These are phyloP conservation scores for Muscidifurax raptorellus DNA, from an alignment of 1,140 invertebrate species.

Conservation along the genomic window DNA sequence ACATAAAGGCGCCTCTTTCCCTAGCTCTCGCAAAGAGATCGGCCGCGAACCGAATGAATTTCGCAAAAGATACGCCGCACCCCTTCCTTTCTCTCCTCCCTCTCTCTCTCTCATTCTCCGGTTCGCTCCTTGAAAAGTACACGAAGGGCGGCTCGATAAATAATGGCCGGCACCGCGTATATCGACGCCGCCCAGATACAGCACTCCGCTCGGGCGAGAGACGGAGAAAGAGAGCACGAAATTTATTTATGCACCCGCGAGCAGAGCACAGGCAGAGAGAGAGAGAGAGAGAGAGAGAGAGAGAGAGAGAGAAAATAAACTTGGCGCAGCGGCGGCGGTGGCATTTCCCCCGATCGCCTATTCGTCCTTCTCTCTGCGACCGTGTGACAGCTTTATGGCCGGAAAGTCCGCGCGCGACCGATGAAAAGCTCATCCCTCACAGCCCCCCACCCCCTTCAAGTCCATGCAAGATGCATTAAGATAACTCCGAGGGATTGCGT, in stretches of 20 bases:
- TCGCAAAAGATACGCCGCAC: slow-evolving; percentile 46
- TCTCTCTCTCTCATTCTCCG: slow-evolving; percentile 10
- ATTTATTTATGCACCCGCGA: slow-evolving; percentile 49
- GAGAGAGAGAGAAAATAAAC: slow-evolving; percentile 44
- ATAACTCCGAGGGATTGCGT: slow-evolving; percentile 43
- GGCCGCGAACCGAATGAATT: slow-evolving; percentile 49
- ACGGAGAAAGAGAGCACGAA: slow-evolving; percentile 18
- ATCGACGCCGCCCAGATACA: slow-evolving; percentile 35
- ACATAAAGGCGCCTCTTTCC: slow-evolving; percentile 21
- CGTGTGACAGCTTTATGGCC: slow-evolving; percentile 51
- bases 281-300: slow-evolving; percentile 2
- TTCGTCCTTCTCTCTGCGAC: slow-evolving; percentile 38
- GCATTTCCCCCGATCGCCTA: slow-evolving; percentile 45
- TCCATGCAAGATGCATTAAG: slow-evolving; percentile 47
- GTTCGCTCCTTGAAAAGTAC: slow-evolving; percentile 46
- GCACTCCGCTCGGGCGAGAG: not conserved
- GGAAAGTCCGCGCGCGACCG: slow-evolving; percentile 45
- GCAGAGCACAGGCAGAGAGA: not conserved
- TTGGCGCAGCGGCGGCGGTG: not conserved
- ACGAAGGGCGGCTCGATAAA: slow-evolving; percentile 46
- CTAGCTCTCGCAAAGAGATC: slow-evolving; percentile 21
- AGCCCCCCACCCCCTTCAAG: not conserved
- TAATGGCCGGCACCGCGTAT: slow-evolving; percentile 42
- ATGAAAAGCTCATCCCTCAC: slow-evolving; percentile 50
- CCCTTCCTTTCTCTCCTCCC: slow-evolving; percentile 37